Percentiles rank a stretch among this genome's conserved stretches.
These are phyloP conservation scores for Augochlora pura DNA, from an alignment of 1,140 invertebrate species.

Conservation along the genomic window DNA sequence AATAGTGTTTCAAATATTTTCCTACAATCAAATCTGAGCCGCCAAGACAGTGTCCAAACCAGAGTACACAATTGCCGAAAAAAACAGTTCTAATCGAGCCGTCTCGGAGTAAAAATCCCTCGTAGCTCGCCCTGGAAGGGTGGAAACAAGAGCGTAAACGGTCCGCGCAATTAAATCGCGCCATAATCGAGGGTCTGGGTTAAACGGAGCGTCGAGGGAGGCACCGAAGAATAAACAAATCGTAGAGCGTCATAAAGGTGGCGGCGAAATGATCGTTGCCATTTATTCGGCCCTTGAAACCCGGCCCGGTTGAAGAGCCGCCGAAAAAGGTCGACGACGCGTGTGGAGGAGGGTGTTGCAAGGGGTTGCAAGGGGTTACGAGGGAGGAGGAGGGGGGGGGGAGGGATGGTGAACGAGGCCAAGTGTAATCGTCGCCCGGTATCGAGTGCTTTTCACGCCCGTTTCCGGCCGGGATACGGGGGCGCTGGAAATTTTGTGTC, in stretches of 20 bases:
- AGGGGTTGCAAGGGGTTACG: no score
- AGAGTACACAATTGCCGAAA: no score
- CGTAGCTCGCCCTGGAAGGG: no score
- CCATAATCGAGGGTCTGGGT: neutral
- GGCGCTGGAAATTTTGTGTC: neutral
- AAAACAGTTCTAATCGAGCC: no score
- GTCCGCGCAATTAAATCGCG: neutral
- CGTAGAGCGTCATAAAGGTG: neutral
- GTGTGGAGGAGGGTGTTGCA: no score
- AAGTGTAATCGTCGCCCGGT: slow-evolving; percentile 27
- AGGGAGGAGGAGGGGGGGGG: no score
- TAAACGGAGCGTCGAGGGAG: neutral
- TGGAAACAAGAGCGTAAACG: no score
- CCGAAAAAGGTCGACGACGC: neutral
- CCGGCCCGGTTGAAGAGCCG: neutral
- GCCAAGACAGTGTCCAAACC: no score
- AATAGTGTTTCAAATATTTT: no score
- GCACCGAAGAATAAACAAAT: slow-evolving; percentile 21
- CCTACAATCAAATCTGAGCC: no score
- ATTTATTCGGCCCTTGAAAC: slow-evolving; percentile 11
- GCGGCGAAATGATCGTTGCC: slow-evolving; percentile 16
- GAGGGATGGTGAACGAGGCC: no score
- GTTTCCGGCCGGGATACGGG: neutral
- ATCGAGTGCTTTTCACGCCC: slow-evolving; percentile 45
- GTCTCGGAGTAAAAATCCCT: no score